These are phyloP conservation scores for Parasteatoda lunata DNA, from an alignment of 2,888 invertebrate genomes.

Conservation along the genomic window DNA sequence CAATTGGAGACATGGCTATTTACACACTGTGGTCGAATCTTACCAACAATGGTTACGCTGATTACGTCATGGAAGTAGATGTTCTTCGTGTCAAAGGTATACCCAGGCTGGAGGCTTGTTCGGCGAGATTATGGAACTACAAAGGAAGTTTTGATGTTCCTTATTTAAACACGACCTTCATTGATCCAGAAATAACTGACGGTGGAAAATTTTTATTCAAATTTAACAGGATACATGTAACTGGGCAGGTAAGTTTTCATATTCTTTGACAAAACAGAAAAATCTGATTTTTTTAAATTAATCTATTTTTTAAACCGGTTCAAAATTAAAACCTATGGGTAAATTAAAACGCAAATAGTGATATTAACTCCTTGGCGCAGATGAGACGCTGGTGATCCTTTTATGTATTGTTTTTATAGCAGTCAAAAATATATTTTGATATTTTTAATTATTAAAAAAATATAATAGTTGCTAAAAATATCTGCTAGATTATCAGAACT, in stretches of 20 bases:
- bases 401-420: too few species aligned
- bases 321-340: background rate
- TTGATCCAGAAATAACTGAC: constrained; percentile 62
- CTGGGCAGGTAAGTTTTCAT: constrained; percentile 63
- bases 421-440: too few species aligned
- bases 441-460: too few species aligned
- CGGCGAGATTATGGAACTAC: constrained; percentile 67
- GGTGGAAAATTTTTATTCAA: constrained; percentile 64
- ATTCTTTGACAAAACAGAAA: background rate
- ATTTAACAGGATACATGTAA: constrained; percentile 69
- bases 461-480: too few species aligned
- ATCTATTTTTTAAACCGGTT: background rate
- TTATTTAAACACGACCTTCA: constrained; percentile 66
- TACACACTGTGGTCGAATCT: constrained; percentile 64
- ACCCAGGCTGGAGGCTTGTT: constrained; percentile 68
- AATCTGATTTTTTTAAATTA: background rate
- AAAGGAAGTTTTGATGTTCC: constrained; percentile 69
- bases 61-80: constrained; percentile 66
- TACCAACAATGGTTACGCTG: constrained; percentile 56
- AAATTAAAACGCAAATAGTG: too few species aligned
- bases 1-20: constrained; percentile 61
- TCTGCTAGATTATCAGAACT: too few species aligned
- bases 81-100: constrained; percentile 38
- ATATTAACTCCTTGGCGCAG: too few species aligned
- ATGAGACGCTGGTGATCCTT: too few species aligned